phyloP scores from a whole-genome alignment of 1,140 invertebrate genomes.

The Drosophila tropicalis region DNA sequence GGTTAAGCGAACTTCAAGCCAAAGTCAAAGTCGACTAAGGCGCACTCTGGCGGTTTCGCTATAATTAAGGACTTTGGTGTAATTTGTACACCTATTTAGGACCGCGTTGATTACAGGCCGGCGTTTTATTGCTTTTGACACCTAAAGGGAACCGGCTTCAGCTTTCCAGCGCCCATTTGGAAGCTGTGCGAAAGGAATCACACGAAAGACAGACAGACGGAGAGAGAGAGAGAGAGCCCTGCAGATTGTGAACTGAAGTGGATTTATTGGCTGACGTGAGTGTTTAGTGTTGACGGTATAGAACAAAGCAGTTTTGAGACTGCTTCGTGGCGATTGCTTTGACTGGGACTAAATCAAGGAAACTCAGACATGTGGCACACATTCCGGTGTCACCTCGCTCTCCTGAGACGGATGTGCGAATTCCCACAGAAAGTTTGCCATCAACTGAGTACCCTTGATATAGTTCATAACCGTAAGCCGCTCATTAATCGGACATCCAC shows the following conservation, averaged over 20 bases:
- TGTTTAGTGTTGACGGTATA: constrained; percentile 83
- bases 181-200: constrained; percentile 63
- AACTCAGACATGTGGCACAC: constrained; percentile 30
- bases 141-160: constrained; percentile 73
- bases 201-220: background rate
- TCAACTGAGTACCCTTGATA: constrained; percentile 36
- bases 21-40: constrained; percentile 18
- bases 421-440: constrained; percentile 45
- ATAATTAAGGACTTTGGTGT: constrained; percentile 83
- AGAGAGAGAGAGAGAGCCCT: constrained; percentile 35
- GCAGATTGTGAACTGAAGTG: constrained; percentile 73
- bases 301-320: constrained; percentile 72
- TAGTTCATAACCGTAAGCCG: constrained; percentile 35
- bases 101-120: constrained; percentile 83
- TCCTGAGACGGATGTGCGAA: background rate
- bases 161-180: constrained; percentile 45
- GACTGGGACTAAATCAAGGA: constrained; percentile 13
- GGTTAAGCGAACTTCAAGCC: constrained; percentile 44
- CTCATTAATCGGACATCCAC: constrained; percentile 41
- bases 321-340: background rate
- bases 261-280: constrained; percentile 83
- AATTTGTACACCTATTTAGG: constrained; percentile 84
- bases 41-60: constrained; percentile 76
- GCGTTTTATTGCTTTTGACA: constrained; percentile 83
- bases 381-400: background rate